Evolutionary conservation across 1,140 invertebrate genomes (phyloP), one percentile per base, ranked within the genome.

Genomic region (Amphibalanus amphitrite): DNA sequence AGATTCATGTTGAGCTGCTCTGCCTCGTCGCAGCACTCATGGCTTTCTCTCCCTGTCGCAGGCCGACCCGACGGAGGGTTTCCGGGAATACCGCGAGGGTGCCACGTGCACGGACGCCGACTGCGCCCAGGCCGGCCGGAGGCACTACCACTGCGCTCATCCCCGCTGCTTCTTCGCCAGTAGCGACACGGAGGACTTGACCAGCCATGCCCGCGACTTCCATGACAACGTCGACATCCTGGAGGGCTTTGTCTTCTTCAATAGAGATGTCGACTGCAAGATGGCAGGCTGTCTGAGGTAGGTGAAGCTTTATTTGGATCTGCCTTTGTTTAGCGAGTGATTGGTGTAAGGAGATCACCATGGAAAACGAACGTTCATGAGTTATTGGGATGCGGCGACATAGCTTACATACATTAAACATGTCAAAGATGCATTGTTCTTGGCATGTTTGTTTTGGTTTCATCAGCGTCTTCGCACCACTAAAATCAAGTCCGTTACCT

Each of bases 171-270:
- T 87, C 75, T 89, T 88, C 75, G 85, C 85, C 20, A 89, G 88
- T 3, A 85, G 88, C 73, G 80, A 84, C 65, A 81, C 85, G 20
- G 88, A 89, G 74, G 84, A 87, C 40, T 77, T 91, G 13, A 80
- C 86, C 13, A 82, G 87, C 76, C 90, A 93, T 77, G 86, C 88
- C 69, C 87, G 87, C 76, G 89, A 92, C 77, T 92, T 92, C 78
- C 90, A 93, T 78, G 89, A 88, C 74, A 91, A 88, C 76, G 85
- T 91, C 26, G 87, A 88, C 75, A 91, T 92, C 73, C 80, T 88
- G n/a, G 86, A 90, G 26, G 89, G 89, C 8, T 93, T 90, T 78
- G 86, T 89, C 30, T 91, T 89, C 80, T 92, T 88, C 80, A 90
- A 92, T 75, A 82, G 87, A 68, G 88, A 85, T 77, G 85, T 90